Evolutionary conservation across 2,797 vertebrate species (phyloP).

Genomic region (Neosalanx taihuensis): DNA sequence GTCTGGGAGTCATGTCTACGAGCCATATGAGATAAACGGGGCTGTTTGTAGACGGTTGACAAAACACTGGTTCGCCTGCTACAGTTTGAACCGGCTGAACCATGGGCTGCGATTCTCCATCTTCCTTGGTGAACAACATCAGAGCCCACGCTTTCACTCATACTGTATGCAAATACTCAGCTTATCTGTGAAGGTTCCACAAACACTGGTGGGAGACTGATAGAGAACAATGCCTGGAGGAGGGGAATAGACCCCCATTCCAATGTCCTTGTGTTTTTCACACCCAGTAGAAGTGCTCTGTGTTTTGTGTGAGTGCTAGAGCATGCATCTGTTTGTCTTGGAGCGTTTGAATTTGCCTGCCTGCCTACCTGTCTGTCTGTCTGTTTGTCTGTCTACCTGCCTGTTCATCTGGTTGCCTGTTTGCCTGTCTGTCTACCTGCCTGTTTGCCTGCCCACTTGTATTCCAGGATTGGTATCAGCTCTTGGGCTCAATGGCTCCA

Average conservation of each 20-base stretch:
- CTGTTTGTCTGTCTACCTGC: neutral
- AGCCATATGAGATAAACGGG: neutral
- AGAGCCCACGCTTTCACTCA: constrained; percentile 11
- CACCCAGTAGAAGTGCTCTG: neutral
- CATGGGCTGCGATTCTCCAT: neutral
- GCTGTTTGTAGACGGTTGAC: neutral
- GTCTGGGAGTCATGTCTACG: neutral
- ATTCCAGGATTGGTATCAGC: constrained; percentile 63
- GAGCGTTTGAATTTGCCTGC: no score
- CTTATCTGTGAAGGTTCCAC: constrained; percentile 13
- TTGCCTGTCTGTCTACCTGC: neutral
- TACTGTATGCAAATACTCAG: constrained; percentile 5
- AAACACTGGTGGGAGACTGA: constrained; percentile 22
- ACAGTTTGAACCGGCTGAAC: neutral
- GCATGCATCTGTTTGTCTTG: neutral
- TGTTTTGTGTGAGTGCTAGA: neutral
- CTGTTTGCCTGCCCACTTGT: constrained; percentile 31
- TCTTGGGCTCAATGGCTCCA: constrained; percentile 66
- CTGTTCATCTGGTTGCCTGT: neutral
- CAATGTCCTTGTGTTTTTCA: constrained; percentile 14
- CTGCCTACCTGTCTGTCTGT: neutral
- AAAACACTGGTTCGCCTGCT: neutral
- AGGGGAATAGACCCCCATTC: constrained; percentile 25
- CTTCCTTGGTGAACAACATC: neutral
- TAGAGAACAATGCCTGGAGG: constrained; percentile 23